A percentile compares a stretch with the other conserved stretches of the same genome.
phyloP scores from a whole-genome alignment of 2,888 invertebrate species.

The Synanthedon andrenaeformis region DNA sequence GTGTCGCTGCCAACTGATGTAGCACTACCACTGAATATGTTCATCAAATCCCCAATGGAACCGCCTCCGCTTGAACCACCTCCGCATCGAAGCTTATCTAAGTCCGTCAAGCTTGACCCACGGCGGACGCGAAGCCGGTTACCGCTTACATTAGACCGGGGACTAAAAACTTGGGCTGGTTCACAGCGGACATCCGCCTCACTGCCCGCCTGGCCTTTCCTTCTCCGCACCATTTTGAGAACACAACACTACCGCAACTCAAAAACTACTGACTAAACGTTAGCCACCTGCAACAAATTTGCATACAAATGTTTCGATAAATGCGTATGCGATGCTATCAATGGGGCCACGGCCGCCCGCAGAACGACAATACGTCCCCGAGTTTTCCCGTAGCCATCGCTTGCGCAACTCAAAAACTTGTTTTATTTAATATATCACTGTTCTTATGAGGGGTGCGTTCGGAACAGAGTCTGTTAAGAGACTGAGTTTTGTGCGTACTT shows the following conservation, averaged over 20 bases:
- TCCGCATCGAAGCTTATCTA: conserved; percentile 73
- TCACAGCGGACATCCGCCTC: conserved; percentile 66
- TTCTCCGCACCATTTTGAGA: conserved; percentile 46
- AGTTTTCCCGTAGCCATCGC: conserved; percentile 49
- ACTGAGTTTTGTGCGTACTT: conserved; percentile 52
- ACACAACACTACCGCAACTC: conserved; percentile 30
- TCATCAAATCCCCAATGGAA: conserved; percentile 85
- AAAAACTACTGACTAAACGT: conserved; percentile 27
- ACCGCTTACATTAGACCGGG: conserved; percentile 50
- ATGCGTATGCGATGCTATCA: conserved; percentile 41
- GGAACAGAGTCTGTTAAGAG: conserved; percentile 44
- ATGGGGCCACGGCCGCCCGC: conserved; percentile 67
- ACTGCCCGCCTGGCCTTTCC: conserved; percentile 55
- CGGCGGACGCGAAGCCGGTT: conserved; percentile 72
- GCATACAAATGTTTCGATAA: conserved; percentile 55
- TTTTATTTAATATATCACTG: conserved; percentile 22
- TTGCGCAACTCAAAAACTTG: conserved; percentile 35
- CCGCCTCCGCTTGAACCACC: conserved; percentile 64
- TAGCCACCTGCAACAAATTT: conserved; percentile 37
- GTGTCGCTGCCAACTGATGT: conserved; percentile 80
- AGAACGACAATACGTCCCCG: conserved; percentile 59
- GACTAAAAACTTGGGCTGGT: conserved; percentile 63
- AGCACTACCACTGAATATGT: conserved; percentile 78
- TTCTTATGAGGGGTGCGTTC: conserved; percentile 38
- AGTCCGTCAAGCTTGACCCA: conserved; percentile 79